Percentiles rank a stretch among this genome's conserved stretches.
These are phyloP conservation scores for Ormyrus nitidulus DNA, from an alignment of 2,888 invertebrate species.

Conservation along the genomic window DNA sequence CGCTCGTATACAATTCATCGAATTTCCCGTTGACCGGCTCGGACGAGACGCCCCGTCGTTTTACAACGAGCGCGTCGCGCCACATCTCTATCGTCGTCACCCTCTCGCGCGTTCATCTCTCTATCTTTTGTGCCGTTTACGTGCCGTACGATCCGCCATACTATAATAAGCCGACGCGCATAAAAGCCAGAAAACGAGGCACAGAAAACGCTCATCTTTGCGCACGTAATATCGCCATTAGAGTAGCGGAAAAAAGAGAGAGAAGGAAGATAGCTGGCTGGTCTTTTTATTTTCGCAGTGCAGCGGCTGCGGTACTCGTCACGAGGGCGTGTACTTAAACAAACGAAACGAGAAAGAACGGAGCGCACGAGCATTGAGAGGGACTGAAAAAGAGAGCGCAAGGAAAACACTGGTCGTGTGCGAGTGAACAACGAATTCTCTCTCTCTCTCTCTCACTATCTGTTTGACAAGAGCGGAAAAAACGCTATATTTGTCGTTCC, in stretches of 20 bases:
- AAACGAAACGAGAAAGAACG: conserved; percentile 24
- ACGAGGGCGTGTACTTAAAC: conserved; percentile 41
- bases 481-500: conserved; percentile 19
- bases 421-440: too few species aligned
- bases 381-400: background rate
- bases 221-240: conserved; percentile 49
- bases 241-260: conserved; percentile 6
- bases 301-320: conserved; percentile 7
- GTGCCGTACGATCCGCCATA: background rate
- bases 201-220: conserved; percentile 21
- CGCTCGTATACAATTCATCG: conserved; percentile 11
- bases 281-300: conserved; percentile 16
- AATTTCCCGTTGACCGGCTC: conserved; percentile 10
- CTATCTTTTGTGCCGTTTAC: background rate
- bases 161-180: background rate
- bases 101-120: background rate
- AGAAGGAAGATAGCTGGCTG: background rate
- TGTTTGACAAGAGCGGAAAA: too few species aligned
- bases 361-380: background rate
- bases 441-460: too few species aligned
- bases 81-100: background rate
- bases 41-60: background rate
- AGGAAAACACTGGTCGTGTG: background rate
- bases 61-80: background rate
- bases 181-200: background rate